Percentiles rank a stretch among this genome's conserved stretches.
phyloP scores from a whole-genome alignment of 2,113 vertebrate genomes.

The Pangasianodon gigas region DNA sequence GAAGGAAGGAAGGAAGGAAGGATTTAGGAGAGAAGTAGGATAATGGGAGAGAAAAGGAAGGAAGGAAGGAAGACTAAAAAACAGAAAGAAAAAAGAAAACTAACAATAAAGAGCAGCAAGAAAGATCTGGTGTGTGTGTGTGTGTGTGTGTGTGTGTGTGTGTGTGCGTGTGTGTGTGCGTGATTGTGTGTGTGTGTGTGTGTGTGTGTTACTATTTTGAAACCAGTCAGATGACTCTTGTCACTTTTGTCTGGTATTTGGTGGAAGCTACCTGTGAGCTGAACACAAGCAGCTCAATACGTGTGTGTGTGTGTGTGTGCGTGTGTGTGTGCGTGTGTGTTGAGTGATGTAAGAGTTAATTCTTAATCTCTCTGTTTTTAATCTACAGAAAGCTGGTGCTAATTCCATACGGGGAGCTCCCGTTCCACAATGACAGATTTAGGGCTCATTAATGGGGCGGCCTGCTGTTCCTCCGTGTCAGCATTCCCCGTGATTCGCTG shows the following conservation, averaged over 20 bases:
- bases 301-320: neutral
- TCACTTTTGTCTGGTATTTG: neutral
- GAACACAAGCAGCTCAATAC: neutral
- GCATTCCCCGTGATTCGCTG: slow-evolving; percentile 74
- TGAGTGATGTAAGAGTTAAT: slow-evolving; percentile 70
- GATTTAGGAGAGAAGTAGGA: neutral
- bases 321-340: slow-evolving; percentile 11
- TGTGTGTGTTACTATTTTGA: neutral
- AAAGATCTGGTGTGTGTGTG: neutral
- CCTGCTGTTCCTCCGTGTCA: slow-evolving; percentile 80
- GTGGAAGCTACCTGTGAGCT: neutral
- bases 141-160: neutral
- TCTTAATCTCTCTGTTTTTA: slow-evolving; percentile 82
- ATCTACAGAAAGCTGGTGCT: slow-evolving; percentile 81
- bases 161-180: neutral
- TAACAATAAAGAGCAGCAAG: neutral
- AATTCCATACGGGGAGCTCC: slow-evolving; percentile 78
- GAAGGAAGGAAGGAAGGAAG: no score
- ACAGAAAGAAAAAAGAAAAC: neutral
- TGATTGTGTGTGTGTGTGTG: neutral
- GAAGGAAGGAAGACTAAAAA: neutral
- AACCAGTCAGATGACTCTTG: neutral
- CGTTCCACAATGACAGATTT: slow-evolving; percentile 88
- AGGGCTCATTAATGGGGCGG: slow-evolving; percentile 83
- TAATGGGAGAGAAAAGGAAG: slow-evolving; percentile 28